These are phyloP conservation scores for Mus caroli DNA, from an alignment of 2,797 vertebrate species.

Conservation along the genomic window DNA sequence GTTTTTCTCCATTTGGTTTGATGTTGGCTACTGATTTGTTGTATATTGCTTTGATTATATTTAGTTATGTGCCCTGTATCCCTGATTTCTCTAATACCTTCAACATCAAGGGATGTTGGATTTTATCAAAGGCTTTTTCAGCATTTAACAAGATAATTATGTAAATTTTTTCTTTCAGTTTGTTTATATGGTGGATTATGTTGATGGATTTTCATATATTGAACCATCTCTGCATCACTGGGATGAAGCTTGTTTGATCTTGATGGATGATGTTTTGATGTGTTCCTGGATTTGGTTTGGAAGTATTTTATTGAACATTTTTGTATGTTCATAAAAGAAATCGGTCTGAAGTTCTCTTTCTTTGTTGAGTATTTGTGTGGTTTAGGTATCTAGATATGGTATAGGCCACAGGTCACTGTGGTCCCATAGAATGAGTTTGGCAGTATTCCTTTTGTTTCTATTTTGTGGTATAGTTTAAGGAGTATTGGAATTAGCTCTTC, in stretches of 20 bases:
- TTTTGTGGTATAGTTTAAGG: no score
- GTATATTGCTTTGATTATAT: not conserved
- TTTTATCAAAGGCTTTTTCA: not conserved
- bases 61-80: not conserved
- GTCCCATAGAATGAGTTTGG: not conserved
- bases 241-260: not conserved
- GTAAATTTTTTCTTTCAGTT: not conserved
- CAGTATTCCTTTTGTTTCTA: not conserved
- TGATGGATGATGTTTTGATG: not conserved
- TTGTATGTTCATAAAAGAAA: not conserved
- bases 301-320: not conserved
- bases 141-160: not conserved
- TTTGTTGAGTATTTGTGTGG: not conserved
- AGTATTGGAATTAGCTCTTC: no score
- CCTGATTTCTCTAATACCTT: not conserved
- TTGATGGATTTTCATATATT: not conserved
- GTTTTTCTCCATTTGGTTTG: not conserved
- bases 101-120: not conserved
- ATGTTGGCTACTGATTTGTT: not conserved
- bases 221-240: not conserved
- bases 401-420: not conserved
- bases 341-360: not conserved
- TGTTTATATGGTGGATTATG: not conserved
- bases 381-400: not conserved
- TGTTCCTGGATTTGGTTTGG: not conserved